Base-by-base conservation (phyloP, 2,888 invertebrate species). In the Euzophera pinguis region DNA sequence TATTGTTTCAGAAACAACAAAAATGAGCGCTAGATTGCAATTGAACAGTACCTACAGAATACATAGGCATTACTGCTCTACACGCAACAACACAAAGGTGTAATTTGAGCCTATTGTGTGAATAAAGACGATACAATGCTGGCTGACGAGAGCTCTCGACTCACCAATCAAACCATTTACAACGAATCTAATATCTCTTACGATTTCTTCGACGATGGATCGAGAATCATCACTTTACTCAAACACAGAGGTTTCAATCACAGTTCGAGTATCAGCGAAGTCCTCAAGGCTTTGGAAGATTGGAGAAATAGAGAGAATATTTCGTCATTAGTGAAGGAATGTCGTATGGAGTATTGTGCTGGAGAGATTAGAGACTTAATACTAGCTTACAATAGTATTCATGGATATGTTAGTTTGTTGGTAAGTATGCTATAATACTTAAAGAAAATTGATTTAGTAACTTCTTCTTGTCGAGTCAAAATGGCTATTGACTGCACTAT, bases 361-460 rank as follows among this genome's bases (percentile, higher is more conserved):
- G 92, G 93, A 0, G 86, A 89, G 51, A 86, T 93, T 53, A 81
- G 91, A 52, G 91, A 93, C 58, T 79, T 94, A 59, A 90, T 94
- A 27, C 73, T 91, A 2, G 90, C 90, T 0, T 96, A 96, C 77
- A 92, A 93, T 53, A 87, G 92, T 53, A 91, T 94, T 59, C 98
- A 98, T 76, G 96, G 96, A 54, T 97, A 96, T 79, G 92, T 96
- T 60, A 95, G 96, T 54, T 88, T 97, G 49, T 83, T 95, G 77
- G 96, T 98, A 72, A 91, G 92, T 82, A 17, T 50, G 48, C 5
- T 5, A 22, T 22, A 22, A 22, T n/a, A 22, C 35, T 35, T 35
- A n/a, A n/a, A n/a, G n/a, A n/a, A n/a, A n/a, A n/a, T n/a, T n/a
- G n/a, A n/a, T n/a, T n/a, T n/a, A n/a, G n/a, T n/a, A n/a, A n/a